Evolutionary conservation across 2,888 invertebrate species (phyloP).

Genomic region (Congeria kusceri): DNA sequence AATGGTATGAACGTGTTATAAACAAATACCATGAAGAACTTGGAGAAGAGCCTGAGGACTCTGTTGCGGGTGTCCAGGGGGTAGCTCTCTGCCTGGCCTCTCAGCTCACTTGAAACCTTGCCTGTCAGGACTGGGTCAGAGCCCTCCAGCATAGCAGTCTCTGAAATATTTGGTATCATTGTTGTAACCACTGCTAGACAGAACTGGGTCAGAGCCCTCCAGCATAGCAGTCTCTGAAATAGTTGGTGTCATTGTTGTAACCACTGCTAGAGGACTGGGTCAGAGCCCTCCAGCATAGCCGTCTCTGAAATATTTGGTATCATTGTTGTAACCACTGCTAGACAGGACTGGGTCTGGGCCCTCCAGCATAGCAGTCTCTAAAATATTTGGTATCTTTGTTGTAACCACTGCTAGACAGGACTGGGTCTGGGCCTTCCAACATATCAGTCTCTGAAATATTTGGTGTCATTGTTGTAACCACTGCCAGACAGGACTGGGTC

Average conservation of each 20-base stretch:
- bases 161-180: too few relatives aligned
- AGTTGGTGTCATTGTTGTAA: too few relatives aligned
- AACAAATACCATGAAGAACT: slow-evolving; percentile 79
- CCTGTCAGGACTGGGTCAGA: slow-evolving; percentile 77
- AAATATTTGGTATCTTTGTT: too few relatives aligned
- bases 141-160: slow-evolving; percentile 73
- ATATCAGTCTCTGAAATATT: too few relatives aligned
- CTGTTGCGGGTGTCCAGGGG: slow-evolving; percentile 52
- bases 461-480: too few relatives aligned
- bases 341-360: too few relatives aligned
- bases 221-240: slow-evolving; percentile 76
- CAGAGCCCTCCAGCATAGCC: slow-evolving; percentile 70
- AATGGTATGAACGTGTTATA: neutral
- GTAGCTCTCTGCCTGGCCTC: slow-evolving; percentile 68
- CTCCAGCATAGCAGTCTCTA: too few relatives aligned
- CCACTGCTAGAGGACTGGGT: slow-evolving; percentile 77
- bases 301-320: slow-evolving; percentile 75
- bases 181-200: slow-evolving; percentile 78
- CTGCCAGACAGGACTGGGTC: too few relatives aligned
- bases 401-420: too few relatives aligned
- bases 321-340: too few relatives aligned
- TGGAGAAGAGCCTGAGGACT: slow-evolving; percentile 76
- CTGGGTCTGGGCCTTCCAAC: too few relatives aligned
- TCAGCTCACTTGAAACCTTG: slow-evolving; percentile 75
- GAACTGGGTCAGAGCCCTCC: slow-evolving; percentile 69